Conservation (phyloP, 2,888 invertebrate genomes). For the Seira sanloemensis region DNA sequence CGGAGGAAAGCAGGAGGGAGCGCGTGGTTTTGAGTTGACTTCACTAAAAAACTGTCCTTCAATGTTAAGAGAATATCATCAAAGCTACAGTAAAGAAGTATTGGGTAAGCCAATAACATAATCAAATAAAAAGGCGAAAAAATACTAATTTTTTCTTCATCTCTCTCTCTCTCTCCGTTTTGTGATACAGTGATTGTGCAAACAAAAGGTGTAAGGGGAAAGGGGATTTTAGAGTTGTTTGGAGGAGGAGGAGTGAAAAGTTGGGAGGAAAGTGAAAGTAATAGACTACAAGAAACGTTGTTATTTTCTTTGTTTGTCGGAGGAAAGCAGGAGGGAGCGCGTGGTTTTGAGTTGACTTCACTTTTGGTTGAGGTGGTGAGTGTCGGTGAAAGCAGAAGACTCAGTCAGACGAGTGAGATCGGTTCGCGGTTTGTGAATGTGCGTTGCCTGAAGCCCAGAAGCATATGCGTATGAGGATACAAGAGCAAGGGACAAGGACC, state of each 20-base stretch:
- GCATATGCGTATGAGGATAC: slow-evolving; percentile 50
- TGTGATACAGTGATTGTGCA: slow-evolving; percentile 51
- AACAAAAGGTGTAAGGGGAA: background rate
- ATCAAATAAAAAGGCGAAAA: slow-evolving; percentile 22
- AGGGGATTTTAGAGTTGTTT: slow-evolving; percentile 1
- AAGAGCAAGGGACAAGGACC: slow-evolving; percentile 65
- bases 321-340: background rate
- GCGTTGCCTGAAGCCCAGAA: slow-evolving; percentile 16
- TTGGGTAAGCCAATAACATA: slow-evolving; percentile 17
- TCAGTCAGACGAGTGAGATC: background rate
- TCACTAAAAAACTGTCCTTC: slow-evolving; percentile 15
- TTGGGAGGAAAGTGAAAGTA: background rate
- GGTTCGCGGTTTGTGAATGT: too few species aligned
- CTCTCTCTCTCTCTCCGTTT: slow-evolving; percentile 7
- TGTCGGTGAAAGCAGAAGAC: slow-evolving; percentile 1
- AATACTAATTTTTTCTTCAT: slow-evolving; percentile 11
- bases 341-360: background rate
- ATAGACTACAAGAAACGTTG: background rate
- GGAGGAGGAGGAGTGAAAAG: background rate
- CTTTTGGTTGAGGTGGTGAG: slow-evolving; percentile 5
- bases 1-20: background rate
- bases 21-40: background rate
- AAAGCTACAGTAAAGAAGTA: slow-evolving; percentile 12
- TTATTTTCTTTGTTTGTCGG: background rate
- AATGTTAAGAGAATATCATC: slow-evolving; percentile 24